Conservation (phyloP, 2,888 invertebrate species). For the Isotomurus palustris region DNA sequence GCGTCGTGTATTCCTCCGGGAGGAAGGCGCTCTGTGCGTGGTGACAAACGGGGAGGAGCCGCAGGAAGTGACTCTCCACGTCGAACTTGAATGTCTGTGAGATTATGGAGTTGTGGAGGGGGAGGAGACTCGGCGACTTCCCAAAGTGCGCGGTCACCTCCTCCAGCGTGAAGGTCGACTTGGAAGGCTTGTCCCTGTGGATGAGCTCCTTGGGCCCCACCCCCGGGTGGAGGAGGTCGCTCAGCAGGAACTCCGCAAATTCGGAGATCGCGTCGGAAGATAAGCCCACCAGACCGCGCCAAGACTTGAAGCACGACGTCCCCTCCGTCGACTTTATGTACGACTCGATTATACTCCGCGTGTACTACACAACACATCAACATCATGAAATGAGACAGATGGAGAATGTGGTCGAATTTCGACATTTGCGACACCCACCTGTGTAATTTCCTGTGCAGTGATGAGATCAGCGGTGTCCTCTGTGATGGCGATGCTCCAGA, state of each 20-base stretch:
- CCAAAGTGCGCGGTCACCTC: constrained; percentile 36
- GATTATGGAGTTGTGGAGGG: constrained; percentile 40
- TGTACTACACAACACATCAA: constrained; percentile 28
- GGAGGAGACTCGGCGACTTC: constrained; percentile 34
- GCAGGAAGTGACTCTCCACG: constrained; percentile 29
- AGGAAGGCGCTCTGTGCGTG: constrained; percentile 5
- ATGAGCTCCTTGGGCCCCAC: constrained; percentile 36
- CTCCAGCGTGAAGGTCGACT: constrained; percentile 25
- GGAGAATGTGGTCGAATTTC: not conserved
- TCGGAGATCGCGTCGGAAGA: constrained; percentile 31
- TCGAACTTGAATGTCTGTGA: constrained; percentile 41
- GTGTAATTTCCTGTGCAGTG: constrained; percentile 37
- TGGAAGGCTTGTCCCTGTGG: constrained; percentile 15
- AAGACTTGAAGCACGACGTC: constrained; percentile 23
- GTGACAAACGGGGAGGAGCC: constrained; percentile 25
- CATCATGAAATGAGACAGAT: constrained; percentile 4
- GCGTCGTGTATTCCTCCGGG: constrained; percentile 31
- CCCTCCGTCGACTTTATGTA: constrained; percentile 40
- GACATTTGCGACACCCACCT: constrained; percentile 19
- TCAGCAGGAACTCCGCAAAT: constrained; percentile 35
- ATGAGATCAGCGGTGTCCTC: constrained; percentile 22
- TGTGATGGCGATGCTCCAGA: constrained; percentile 34
- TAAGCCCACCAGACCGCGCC: constrained; percentile 8
- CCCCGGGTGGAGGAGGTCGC: constrained; percentile 35
- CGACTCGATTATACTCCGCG: constrained; percentile 38